Evolutionary conservation across 1,140 invertebrate species (phyloP), one percentile per base, ranked within the genome.

Genomic region (Sipha flava): DNA sequence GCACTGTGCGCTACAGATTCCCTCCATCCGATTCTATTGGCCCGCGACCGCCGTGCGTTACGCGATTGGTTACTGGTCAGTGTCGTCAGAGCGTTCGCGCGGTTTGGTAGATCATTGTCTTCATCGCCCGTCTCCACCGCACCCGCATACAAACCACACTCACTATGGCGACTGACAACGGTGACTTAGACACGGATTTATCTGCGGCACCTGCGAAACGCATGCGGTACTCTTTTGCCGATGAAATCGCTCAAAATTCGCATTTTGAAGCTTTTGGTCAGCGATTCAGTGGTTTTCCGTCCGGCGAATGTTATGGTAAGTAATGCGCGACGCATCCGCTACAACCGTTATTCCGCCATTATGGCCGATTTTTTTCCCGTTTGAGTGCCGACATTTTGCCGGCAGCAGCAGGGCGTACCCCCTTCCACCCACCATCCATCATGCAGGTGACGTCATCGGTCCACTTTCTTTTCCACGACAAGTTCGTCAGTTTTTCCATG

Each of bases 191-290:
- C 73, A 77, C 73, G 21, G 73, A 77, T 40, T 16, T 77, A 3
- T 21, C 49, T 16, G 73, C 52, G 52, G 73, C 73, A 77, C 73
- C 73, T 40, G 73, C 73, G 14, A 77, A 77, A 77, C 73, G 73
- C 52, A 77, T 77, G 73, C 49, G 73, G 21, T 77, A 77, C 7
- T 57, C 73, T n/a, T 77, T 77, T n/a, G 73, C 52, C n/a, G 73
- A 77, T 37, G 73, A 77, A 40, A 37, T 77, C 37, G 34, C 49
- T 16, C 49, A 57, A n/a, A 77, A 29, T 77, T 77, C 73, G 21
- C 73, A 77, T 40, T 77, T 26, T 6, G 47, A 77, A 59, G 34
- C 47, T 59, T 77, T 57, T 29, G 73, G 73, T 0, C 73, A 77
- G 10, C 52, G 73, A 21, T 77, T 59, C 23, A 77, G 52, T n/a